Percentiles rank a stretch among this genome's conserved stretches.
These are phyloP conservation scores for Oreohelix idahoensis DNA, from an alignment of 1,140 invertebrate species.

Conservation along the genomic window DNA sequence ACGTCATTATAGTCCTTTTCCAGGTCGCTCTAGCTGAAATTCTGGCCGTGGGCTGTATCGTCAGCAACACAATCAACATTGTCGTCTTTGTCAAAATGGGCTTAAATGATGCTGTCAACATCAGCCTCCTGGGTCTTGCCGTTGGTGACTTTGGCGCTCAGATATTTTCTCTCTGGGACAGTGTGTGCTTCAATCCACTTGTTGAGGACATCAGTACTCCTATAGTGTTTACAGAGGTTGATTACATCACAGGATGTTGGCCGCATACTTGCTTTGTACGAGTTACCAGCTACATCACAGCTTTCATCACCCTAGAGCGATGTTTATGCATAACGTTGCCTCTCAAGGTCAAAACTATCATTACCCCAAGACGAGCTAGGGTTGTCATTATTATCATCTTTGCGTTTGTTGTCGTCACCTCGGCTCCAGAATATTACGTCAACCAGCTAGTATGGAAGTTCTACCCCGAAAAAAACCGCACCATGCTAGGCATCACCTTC, in stretches of 20 bases:
- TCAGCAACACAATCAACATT: neutral
- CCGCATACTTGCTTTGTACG: neutral
- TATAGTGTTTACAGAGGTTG: neutral
- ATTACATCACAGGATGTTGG: neutral
- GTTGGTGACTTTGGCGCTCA: neutral
- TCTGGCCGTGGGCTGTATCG: neutral
- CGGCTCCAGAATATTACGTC: neutral
- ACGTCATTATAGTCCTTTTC: neutral
- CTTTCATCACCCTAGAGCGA: conserved; percentile 6
- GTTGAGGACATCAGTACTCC: neutral
- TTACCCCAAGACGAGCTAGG: neutral
- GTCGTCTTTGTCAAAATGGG: neutral
- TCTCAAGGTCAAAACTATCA: neutral
- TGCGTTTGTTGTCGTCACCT: neutral
- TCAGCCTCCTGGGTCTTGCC: neutral
- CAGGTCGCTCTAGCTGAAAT: neutral
- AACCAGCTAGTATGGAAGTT: neutral
- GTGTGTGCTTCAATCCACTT: neutral
- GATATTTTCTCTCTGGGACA: neutral
- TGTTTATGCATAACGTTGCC: neutral
- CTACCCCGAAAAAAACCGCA: neutral
- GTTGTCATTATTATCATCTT: neutral
- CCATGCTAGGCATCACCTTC: neutral
- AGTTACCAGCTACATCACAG: conserved; percentile 4
- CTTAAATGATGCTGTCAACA: neutral